These are phyloP conservation scores for Lymantria monacha DNA, from an alignment of 2,888 invertebrate species.

Conservation along the genomic window DNA sequence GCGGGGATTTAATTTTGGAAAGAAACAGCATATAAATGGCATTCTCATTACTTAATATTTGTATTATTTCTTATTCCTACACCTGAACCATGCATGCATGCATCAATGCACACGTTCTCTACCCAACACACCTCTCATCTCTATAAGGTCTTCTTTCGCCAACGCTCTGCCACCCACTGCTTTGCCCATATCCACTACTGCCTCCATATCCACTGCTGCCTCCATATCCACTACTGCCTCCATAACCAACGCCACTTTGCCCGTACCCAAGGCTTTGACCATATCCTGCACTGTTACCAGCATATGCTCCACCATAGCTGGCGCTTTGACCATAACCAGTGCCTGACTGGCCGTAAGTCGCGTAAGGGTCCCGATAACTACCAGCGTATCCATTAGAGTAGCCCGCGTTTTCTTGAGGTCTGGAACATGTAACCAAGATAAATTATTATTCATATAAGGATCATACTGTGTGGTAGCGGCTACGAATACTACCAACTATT, in stretches of 20 bases:
- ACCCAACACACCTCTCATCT: slow-evolving; percentile 60
- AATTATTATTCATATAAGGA: neutral
- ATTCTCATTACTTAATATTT: too few species aligned
- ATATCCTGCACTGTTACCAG: slow-evolving; percentile 15
- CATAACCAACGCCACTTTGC: slow-evolving; percentile 1
- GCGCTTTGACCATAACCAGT: slow-evolving; percentile 5
- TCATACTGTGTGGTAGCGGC: too few species aligned
- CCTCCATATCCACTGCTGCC: neutral
- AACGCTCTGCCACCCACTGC: slow-evolving; percentile 68
- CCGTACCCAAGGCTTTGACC: slow-evolving; percentile 11
- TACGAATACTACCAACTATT: too few species aligned
- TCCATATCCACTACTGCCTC: neutral
- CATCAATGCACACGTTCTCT: neutral
- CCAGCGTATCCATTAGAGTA: slow-evolving; percentile 28
- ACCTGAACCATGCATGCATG: too few species aligned
- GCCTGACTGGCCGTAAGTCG: slow-evolving; percentile 29
- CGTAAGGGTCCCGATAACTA: slow-evolving; percentile 31
- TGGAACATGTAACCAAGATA: slow-evolving; percentile 28
- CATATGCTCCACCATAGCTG: slow-evolving; percentile 18
- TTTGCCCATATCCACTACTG: slow-evolving; percentile 16
- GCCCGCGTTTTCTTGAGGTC: slow-evolving; percentile 50
- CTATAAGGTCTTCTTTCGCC: slow-evolving; percentile 70
- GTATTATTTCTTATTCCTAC: too few species aligned
- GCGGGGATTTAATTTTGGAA: too few species aligned
- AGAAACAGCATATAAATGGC: too few species aligned